phyloP scores from a whole-genome alignment of 1,140 invertebrate species.

The Neodiprion pinetum region DNA sequence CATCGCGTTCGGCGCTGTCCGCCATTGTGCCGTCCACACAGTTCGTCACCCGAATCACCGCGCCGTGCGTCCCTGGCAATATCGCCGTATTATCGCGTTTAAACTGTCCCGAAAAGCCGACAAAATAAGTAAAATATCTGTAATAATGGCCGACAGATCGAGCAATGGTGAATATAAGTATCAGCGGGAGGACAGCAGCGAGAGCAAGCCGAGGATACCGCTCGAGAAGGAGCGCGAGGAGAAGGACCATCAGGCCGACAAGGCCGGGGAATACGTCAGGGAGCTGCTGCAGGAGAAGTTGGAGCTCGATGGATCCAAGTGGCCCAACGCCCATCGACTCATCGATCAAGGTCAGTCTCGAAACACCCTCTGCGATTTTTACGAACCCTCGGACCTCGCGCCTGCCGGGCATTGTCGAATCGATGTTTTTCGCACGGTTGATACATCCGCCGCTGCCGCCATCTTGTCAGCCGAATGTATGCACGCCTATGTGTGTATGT shows the following conservation, averaged over 20 bases:
- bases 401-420: background rate
- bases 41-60: background rate
- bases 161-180: conserved; percentile 55
- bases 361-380: background rate
- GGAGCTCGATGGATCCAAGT: conserved; percentile 72
- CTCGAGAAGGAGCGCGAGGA: conserved; percentile 47
- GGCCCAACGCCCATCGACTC: conserved; percentile 72
- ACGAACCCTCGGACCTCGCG: background rate
- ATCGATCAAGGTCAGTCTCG: conserved; percentile 72
- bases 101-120: background rate
- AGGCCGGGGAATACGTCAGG: conserved; percentile 78
- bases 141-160: conserved; percentile 46
- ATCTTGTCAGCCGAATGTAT: background rate
- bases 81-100: background rate
- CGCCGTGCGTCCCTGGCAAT: background rate
- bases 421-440: background rate
- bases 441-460: background rate
- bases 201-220: conserved; percentile 33
- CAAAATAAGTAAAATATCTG: conserved; percentile 6
- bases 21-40: conserved; percentile 4
- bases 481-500: no score
- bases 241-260: conserved; percentile 61
- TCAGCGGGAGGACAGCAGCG: conserved; percentile 43
- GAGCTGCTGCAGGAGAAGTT: conserved; percentile 79
- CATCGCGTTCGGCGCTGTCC: conserved; percentile 1